A percentile compares a stretch with the other conserved stretches of the same genome.
These are phyloP conservation scores for Sialis fuliginosa DNA, from an alignment of 2,888 invertebrate species.

Conservation along the genomic window DNA sequence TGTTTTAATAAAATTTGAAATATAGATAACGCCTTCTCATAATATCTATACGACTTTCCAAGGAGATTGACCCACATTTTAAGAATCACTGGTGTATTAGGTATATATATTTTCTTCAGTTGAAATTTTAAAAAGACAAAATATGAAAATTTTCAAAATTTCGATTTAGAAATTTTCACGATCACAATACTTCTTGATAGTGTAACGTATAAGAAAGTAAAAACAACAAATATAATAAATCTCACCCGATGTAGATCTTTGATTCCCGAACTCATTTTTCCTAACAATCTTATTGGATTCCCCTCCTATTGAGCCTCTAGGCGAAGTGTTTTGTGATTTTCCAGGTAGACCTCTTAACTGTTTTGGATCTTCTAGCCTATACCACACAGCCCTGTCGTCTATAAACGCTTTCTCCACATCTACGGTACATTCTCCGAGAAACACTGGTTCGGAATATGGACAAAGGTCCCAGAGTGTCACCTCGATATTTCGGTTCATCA, in stretches of 20 bases:
- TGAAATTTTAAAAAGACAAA: too few species aligned
- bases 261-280: slow-evolving; percentile 54
- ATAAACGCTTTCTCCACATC: slow-evolving; percentile 70
- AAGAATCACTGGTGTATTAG: too few species aligned
- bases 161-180: too few species aligned
- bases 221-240: too few species aligned
- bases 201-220: too few species aligned
- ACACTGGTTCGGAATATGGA: slow-evolving; percentile 65
- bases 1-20: too few species aligned
- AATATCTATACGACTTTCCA: too few species aligned
- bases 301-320: slow-evolving; percentile 59
- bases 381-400: slow-evolving; percentile 81
- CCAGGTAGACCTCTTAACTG: slow-evolving; percentile 37
- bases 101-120: too few species aligned
- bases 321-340: slow-evolving; percentile 60
- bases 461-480: slow-evolving; percentile 78
- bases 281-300: slow-evolving; percentile 43
- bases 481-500: slow-evolving; percentile 66
- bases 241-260: slow-evolving; percentile 51
- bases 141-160: too few species aligned
- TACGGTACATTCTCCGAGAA: slow-evolving; percentile 65
- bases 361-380: slow-evolving; percentile 65
- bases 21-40: too few species aligned
- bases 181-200: too few species aligned
- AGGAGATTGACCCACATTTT: too few species aligned